Percentiles rank a stretch among this genome's conserved stretches.
These are phyloP conservation scores for Actinernus sp. DNA, from an alignment of 92 coral and sea anemone genomes.

Conservation along the genomic window DNA sequence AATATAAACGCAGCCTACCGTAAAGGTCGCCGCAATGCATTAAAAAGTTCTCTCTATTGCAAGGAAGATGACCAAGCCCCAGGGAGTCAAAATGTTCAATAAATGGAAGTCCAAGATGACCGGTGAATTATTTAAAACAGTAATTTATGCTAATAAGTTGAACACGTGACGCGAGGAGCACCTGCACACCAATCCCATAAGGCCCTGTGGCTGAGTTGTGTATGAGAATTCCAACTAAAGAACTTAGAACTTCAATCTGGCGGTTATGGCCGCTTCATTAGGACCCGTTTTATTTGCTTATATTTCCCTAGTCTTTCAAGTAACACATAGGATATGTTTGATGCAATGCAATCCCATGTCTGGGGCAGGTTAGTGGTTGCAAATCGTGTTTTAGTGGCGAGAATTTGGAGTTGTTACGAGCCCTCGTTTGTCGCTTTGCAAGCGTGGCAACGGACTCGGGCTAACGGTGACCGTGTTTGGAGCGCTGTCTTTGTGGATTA, in stretches of 20 bases:
- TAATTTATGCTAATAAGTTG: conserved; percentile 49
- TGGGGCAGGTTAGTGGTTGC: conserved; percentile 85
- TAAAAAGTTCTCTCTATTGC: too few relatives aligned
- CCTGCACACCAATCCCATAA: conserved; percentile 95
- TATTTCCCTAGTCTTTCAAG: conserved; percentile 81
- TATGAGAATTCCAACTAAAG: conserved; percentile 86
- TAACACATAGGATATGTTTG: conserved; percentile 92
- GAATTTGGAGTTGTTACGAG: conserved; percentile 62
- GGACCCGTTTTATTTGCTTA: conserved; percentile 84
- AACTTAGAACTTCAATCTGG: conserved; percentile 40
- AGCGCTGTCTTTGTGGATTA: conserved; percentile 2
- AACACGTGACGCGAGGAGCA: conserved; percentile 75
- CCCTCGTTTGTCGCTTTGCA: conserved; percentile 74
- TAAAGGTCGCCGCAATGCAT: too few relatives aligned
- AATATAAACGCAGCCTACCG: too few relatives aligned
- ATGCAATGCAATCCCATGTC: conserved; percentile 97
- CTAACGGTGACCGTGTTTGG: conserved; percentile 42
- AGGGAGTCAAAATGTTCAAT: too few relatives aligned
- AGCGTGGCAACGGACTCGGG: conserved; percentile 74
- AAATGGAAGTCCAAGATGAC: too few relatives aligned
- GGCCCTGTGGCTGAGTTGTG: conserved; percentile 86
- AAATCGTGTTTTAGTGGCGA: conserved; percentile 18
- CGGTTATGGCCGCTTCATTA: conserved; percentile 85
- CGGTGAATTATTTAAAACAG: background rate
- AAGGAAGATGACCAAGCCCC: too few relatives aligned